Evolutionary conservation across 2,113 vertebrate species (phyloP).

Genomic region (Xiphophorus maculatus): DNA sequence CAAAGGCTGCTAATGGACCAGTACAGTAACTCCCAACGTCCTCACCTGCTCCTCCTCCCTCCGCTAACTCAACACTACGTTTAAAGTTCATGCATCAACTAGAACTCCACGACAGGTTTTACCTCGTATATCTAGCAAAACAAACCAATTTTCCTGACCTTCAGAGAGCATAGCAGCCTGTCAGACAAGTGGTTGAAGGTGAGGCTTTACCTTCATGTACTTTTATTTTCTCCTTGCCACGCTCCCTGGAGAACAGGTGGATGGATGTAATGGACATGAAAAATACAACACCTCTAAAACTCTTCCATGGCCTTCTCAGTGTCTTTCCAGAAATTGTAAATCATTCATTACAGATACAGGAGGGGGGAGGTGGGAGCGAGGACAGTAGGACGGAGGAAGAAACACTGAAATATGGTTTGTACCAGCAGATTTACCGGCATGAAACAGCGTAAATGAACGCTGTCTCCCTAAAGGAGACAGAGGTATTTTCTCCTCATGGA

Average conservation of each 20-base stretch:
- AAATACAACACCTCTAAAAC: slow-evolving; percentile 70
- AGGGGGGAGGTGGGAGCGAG: slow-evolving; percentile 16
- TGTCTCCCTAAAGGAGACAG: slow-evolving; percentile 20
- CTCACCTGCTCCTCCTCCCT: background rate
- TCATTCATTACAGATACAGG: slow-evolving; percentile 62
- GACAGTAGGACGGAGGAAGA: slow-evolving; percentile 20
- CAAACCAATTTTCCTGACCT: slow-evolving; percentile 41
- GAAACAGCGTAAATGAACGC: slow-evolving; percentile 14
- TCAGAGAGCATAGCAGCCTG: slow-evolving; percentile 25
- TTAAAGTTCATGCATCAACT: slow-evolving; percentile 14
- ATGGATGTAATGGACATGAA: slow-evolving; percentile 74
- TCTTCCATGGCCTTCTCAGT: slow-evolving; percentile 52
- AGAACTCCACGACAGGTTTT: slow-evolving; percentile 28
- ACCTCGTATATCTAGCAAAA: slow-evolving; percentile 9
- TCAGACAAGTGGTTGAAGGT: slow-evolving; percentile 28
- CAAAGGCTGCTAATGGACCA: slow-evolving; percentile 67
- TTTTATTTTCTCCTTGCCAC: slow-evolving; percentile 32
- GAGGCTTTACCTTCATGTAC: slow-evolving; percentile 22
- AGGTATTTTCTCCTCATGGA: slow-evolving; percentile 18
- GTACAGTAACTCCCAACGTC: slow-evolving; percentile 21
- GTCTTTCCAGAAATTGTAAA: slow-evolving; percentile 66
- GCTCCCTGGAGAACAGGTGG: slow-evolving; percentile 39
- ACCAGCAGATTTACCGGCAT: slow-evolving; percentile 14
- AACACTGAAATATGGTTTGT: slow-evolving; percentile 18
- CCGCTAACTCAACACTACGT: slow-evolving; percentile 2